phyloP scores from a whole-genome alignment of 2,888 invertebrate genomes.

The Chymomyza amoena region DNA sequence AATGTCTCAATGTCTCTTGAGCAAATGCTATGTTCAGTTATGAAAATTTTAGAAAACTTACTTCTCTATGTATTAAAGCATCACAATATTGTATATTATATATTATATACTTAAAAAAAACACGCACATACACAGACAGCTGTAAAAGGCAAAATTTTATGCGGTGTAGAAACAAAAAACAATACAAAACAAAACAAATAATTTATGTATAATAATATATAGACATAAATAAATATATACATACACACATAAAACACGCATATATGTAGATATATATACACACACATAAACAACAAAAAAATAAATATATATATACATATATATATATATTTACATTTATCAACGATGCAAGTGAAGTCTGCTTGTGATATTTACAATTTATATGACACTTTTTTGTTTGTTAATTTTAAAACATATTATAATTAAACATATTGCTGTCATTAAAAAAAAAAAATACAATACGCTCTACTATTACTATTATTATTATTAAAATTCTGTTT shows the following conservation, averaged over 20 bases:
- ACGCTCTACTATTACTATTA: conserved; percentile 1
- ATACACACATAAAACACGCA: conserved; percentile 4
- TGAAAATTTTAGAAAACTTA: no score
- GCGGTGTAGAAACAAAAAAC: no score
- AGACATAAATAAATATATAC: background rate
- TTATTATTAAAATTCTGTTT: background rate
- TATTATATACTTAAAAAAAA: no score
- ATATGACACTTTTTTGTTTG: conserved; percentile 50
- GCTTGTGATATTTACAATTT: conserved; percentile 72
- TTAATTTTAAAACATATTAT: conserved; percentile 29
- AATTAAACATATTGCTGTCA: conserved; percentile 6
- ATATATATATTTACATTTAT: conserved; percentile 52
- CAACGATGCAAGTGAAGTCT: conserved; percentile 70
- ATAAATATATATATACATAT: conserved; percentile 22
- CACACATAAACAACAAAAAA: conserved; percentile 6
- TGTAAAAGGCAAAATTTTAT: no score
- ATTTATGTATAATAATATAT: no score
- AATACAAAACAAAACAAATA: no score
- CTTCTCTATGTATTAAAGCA: no score
- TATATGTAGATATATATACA: background rate
- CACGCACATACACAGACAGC: no score
- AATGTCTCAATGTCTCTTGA: no score
- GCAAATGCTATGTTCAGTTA: no score
- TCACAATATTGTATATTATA: no score
- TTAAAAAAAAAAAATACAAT: background rate